A percentile compares a stretch with the other conserved stretches of the same genome.
These are phyloP conservation scores for Drosophila birchii DNA, from an alignment of 2,888 invertebrate species.

Conservation along the genomic window DNA sequence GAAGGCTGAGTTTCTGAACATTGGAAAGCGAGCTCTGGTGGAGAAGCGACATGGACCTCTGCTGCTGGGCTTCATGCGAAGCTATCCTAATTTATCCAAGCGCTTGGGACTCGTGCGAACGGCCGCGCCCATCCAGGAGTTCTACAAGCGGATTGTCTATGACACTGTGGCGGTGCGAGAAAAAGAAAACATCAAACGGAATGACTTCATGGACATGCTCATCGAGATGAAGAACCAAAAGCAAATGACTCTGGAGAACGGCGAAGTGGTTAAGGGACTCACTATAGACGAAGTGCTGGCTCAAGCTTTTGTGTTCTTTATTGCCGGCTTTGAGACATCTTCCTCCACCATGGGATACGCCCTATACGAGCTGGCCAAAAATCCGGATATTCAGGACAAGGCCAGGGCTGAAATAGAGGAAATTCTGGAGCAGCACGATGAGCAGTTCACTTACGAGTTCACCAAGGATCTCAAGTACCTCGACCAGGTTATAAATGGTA, in stretches of 20 bases:
- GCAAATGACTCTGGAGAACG: slow-evolving; percentile 53
- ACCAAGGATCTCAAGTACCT: slow-evolving; percentile 45
- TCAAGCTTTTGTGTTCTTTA: slow-evolving; percentile 74
- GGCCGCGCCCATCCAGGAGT: slow-evolving; percentile 69
- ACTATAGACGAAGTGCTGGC: slow-evolving; percentile 84
- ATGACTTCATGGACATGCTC: slow-evolving; percentile 86
- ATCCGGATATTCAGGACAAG: slow-evolving; percentile 62
- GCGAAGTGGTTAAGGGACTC: slow-evolving; percentile 55
- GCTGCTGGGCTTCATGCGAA: slow-evolving; percentile 39
- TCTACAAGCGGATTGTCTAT: slow-evolving; percentile 79
- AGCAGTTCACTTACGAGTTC: slow-evolving; percentile 68
- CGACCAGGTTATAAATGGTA: slow-evolving; percentile 33
- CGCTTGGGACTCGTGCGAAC: slow-evolving; percentile 83
- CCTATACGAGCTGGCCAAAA: slow-evolving; percentile 69
- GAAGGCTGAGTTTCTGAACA: slow-evolving; percentile 75
- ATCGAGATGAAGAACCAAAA: slow-evolving; percentile 82
- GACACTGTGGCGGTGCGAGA: slow-evolving; percentile 83
- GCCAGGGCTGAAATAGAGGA: slow-evolving; percentile 61
- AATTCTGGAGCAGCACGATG: slow-evolving; percentile 49
- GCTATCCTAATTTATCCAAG: slow-evolving; percentile 57
- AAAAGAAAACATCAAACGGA: slow-evolving; percentile 79
- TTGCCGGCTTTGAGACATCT: slow-evolving; percentile 88
- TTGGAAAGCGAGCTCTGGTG: slow-evolving; percentile 60
- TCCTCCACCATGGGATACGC: slow-evolving; percentile 87
- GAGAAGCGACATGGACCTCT: slow-evolving; percentile 47